Base-by-base conservation (phyloP, 1,140 invertebrate species). In the Reticulitermes speratus region DNA sequence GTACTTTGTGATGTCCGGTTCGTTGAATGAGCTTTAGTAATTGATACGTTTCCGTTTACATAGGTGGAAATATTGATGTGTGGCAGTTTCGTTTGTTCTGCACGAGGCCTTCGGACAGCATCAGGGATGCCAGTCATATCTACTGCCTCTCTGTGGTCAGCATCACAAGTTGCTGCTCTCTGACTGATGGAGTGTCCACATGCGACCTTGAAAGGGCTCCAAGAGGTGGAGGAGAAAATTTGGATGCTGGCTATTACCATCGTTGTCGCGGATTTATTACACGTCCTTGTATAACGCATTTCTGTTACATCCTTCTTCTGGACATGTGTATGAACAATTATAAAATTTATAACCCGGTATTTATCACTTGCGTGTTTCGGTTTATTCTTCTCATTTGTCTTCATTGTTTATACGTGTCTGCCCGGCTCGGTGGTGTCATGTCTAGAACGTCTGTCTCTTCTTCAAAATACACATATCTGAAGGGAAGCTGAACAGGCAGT, bases 291-390 rank as follows among this genome's bases (percentile, higher is more conserved):
- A 30, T 30, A 30, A 75, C n/a, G 65, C 65, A 23, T 65, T 65
- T 65, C 59, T 65, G 16, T 19, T 14, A 75, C 65, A 75, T 75
- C 65, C 65, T 75, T 75, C 65, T 30, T 75, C 25, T 75, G 65
- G 65, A 75, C 65, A 75, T 75, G 65, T 75, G 65, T 75, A 75
- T 75, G 65, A 75, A 75, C 65, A 75, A 75, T 75, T 75, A 75
- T 30, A 30, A 75, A 30, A 16, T 75, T 75, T 75, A 75, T 75
- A 75, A 75, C 25, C 16, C 9, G 65, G 65, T 75, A 75, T 75
- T 75, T 75, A 75, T 75, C 65, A 75, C 65, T 14, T 75, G 25
- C 65, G n/a, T 75, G 65, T 75, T 75, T 75, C 30, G 65, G n/a
- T 75, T 75, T n/a, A 75, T 75, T 25, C n/a, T 25, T 30, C 65